These are phyloP conservation scores for Colinus virginianus DNA, from an alignment of 2,113 vertebrate genomes.

Conservation along the genomic window DNA sequence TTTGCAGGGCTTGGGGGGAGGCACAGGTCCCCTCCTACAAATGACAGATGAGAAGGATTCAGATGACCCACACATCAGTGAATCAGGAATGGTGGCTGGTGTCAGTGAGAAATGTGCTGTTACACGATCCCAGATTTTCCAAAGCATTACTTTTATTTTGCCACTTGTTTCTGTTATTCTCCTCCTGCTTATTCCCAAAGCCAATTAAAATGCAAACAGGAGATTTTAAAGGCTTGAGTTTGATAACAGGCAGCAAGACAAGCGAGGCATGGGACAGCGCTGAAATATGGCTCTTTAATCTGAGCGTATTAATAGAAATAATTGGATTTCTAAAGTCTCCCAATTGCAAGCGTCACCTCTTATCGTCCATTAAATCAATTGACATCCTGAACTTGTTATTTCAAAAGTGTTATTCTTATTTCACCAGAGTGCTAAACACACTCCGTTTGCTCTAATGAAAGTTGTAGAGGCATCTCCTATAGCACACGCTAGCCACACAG, in stretches of 20 bases:
- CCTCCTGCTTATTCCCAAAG: slow-evolving; percentile 68
- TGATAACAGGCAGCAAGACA: slow-evolving; percentile 77
- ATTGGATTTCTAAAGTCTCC: slow-evolving; percentile 80
- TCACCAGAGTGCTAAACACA: slow-evolving; percentile 7
- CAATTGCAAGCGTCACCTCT: slow-evolving; percentile 67
- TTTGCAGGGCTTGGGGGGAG: not conserved
- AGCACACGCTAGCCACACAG: slow-evolving; percentile 10
- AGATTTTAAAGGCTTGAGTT: slow-evolving; percentile 69
- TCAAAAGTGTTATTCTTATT: slow-evolving; percentile 70
- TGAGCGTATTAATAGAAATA: slow-evolving; percentile 78
- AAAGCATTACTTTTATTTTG: slow-evolving; percentile 58
- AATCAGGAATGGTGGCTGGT: slow-evolving; percentile 25
- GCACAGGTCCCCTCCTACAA: not conserved
- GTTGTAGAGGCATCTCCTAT: slow-evolving; percentile 61
- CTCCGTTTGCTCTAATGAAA: slow-evolving; percentile 64
- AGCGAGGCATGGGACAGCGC: slow-evolving; percentile 67
- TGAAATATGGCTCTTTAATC: slow-evolving; percentile 76
- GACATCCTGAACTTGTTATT: slow-evolving; percentile 72
- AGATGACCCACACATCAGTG: not conserved
- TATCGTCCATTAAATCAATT: slow-evolving; percentile 76
- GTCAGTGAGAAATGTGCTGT: not conserved
- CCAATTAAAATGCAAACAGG: slow-evolving; percentile 82
- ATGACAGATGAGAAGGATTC: not conserved
- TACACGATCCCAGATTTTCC: slow-evolving; percentile 37
- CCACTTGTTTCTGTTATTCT: slow-evolving; percentile 71